These are phyloP conservation scores for Rhodeus uyekii DNA, from an alignment of 2,797 vertebrate genomes.

Conservation along the genomic window DNA sequence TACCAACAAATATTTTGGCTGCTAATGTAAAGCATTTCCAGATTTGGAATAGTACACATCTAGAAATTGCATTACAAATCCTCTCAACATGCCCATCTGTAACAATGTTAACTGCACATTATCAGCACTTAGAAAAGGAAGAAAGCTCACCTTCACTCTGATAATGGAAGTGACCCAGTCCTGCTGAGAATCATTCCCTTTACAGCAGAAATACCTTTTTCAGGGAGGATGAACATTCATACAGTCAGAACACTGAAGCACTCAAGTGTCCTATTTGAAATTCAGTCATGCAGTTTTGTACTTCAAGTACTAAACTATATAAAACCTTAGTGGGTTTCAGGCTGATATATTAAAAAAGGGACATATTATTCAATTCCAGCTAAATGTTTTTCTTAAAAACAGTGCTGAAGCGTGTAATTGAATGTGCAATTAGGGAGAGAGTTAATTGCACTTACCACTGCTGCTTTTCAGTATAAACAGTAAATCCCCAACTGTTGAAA, in stretches of 20 bases:
- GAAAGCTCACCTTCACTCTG: conserved; percentile 83
- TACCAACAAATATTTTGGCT: too few relatives aligned
- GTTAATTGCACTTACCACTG: conserved; percentile 86
- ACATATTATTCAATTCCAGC: neutral
- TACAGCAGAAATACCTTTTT: conserved; percentile 91
- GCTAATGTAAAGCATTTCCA: neutral
- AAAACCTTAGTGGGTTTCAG: conserved; percentile 17
- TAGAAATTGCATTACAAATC: conserved; percentile 15
- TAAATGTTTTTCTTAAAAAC: conserved; percentile 7
- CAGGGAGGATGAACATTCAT: conserved; percentile 9
- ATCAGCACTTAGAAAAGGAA: conserved; percentile 21
- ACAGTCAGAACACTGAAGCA: conserved; percentile 26
- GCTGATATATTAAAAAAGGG: conserved; percentile 9
- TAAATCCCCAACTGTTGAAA: conserved; percentile 89
- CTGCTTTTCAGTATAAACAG: conserved; percentile 87
- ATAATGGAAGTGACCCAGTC: conserved; percentile 90
- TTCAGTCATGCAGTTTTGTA: conserved; percentile 11
- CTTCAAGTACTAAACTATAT: conserved; percentile 20
- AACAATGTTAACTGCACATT: conserved; percentile 28
- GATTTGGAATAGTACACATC: neutral
- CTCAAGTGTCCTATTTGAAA: conserved; percentile 38
- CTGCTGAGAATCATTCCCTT: conserved; percentile 82
- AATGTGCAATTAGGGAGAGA: conserved; percentile 50
- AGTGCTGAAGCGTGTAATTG: conserved; percentile 37
- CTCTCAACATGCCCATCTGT: conserved; percentile 4